Base-by-base conservation (phyloP, 2,888 invertebrate species). In the Cheilosia soror region DNA sequence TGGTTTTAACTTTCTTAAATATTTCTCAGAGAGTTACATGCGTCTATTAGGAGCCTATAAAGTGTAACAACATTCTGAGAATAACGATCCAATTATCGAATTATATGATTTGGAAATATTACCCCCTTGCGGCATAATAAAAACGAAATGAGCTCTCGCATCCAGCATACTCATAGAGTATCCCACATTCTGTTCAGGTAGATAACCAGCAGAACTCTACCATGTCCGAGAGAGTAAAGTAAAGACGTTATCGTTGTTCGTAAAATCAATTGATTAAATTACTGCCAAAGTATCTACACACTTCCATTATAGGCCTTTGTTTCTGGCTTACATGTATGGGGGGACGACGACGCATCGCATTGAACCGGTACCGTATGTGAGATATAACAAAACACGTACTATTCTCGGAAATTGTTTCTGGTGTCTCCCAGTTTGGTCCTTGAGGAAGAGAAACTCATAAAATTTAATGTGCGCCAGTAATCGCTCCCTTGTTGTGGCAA, bases 261-360 rank as follows among this genome's bases (percentile, higher is more conserved):
- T 69, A 57, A 57, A 75, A 81, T 76, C 68, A 75, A 81, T 75
- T 76, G 75, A 75, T 81, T 81, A 75, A 75, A 75, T 81, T 81
- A 81, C 81, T 62, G 57, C 31, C 63, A 68, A 75, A 75, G 75
- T 75, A 81, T 81, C 75, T 63, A 51, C 42, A 49, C 42, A 63
- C 49, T 69, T 81, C 76, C 76, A 69, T 81, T 81, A 65, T 81
- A 69, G 81, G 75, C 69, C 42, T 65, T 76, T 49, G 49, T 69
- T 63, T 63, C 31, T 49, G 31, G 31, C 51, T 53, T 58, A 42
- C 57, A 42, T 72, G 11, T 20, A 20, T 20, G 20, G 20, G 20
- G 2, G 1, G 20, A 20, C 20, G 20, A 40, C 31, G 49, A 60
- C 37, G 66, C 60, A 73, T 25, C 51, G 27, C 31, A 55, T n/a